phyloP scores from a whole-genome alignment of 2,113 vertebrate genomes.

The Australoheros scitulus region DNA sequence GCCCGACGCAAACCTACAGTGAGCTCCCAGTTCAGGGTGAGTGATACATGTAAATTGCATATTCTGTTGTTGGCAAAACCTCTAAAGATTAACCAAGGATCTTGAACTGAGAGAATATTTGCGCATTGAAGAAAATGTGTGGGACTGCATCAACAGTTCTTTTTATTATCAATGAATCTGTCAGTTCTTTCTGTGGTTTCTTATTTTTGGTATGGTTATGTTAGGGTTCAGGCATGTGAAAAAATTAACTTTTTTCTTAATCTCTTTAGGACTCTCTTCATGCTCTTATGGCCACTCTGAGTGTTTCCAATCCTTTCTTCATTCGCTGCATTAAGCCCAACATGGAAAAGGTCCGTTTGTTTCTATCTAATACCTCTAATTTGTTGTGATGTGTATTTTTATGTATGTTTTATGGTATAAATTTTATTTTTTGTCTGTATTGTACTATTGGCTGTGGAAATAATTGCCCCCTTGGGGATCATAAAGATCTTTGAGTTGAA shows the following conservation, averaged over 20 bases:
- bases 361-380: background rate
- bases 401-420: no score
- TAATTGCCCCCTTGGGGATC: no score
- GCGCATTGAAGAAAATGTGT: background rate
- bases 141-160: no score
- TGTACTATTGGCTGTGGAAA: no score
- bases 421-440: no score
- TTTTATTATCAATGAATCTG: no score
- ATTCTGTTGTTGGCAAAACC: background rate
- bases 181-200: no score
- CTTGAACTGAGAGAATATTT: background rate
- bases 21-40: slow-evolving; percentile 94
- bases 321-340: slow-evolving; percentile 95
- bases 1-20: slow-evolving; percentile 91
- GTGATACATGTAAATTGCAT: slow-evolving; percentile 16
- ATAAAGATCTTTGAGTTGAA: no score
- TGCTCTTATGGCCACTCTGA: slow-evolving; percentile 90
- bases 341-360: slow-evolving; percentile 84
- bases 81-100: background rate
- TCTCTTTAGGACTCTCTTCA: slow-evolving; percentile 88
- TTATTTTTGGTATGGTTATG: background rate
- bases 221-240: background rate
- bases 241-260: background rate
- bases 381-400: no score
- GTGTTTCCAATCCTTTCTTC: slow-evolving; percentile 92